Percentiles rank a stretch among this genome's conserved stretches.
Evolutionary conservation across 2,888 invertebrate species (phyloP).

Genomic region (Tenthredo livida): DNA sequence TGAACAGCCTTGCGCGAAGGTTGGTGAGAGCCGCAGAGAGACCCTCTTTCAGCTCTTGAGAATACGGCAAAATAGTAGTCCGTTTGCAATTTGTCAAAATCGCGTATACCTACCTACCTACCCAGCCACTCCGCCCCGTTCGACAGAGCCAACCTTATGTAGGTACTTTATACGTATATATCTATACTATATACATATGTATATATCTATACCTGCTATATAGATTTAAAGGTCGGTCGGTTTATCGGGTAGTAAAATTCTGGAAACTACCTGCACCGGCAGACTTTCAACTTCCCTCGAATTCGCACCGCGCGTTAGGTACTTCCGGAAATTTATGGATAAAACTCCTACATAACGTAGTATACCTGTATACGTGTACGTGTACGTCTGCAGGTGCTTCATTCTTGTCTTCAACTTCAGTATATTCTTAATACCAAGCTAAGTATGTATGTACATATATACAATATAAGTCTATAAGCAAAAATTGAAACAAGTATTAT

Average conservation of each 20-base stretch:
- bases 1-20: not conserved
- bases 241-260: slow-evolving; percentile 50
- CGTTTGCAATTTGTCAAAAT: slow-evolving; percentile 49
- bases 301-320: slow-evolving; percentile 23
- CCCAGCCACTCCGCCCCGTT: slow-evolving; percentile 30
- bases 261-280: slow-evolving; percentile 33
- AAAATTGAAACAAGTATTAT: not conserved
- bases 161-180: slow-evolving; percentile 10
- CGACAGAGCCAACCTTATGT: slow-evolving; percentile 25
- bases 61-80: slow-evolving; percentile 43
- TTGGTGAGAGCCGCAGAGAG: slow-evolving; percentile 8
- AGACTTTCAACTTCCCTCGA: slow-evolving; percentile 28
- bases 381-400: slow-evolving; percentile 45
- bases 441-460: not conserved
- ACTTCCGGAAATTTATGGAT: slow-evolving; percentile 24
- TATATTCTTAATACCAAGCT: not conserved
- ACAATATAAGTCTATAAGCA: not conserved
- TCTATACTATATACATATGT: not conserved
- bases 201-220: not conserved
- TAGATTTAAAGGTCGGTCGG: slow-evolving; percentile 29
- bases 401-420: slow-evolving; percentile 21
- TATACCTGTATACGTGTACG: not conserved
- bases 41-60: slow-evolving; percentile 38
- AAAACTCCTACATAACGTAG: not conserved
- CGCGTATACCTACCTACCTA: not conserved